These are phyloP conservation scores for Illadopsis cleaveri DNA, from an alignment of 2,113 vertebrate species.

Conservation along the genomic window DNA sequence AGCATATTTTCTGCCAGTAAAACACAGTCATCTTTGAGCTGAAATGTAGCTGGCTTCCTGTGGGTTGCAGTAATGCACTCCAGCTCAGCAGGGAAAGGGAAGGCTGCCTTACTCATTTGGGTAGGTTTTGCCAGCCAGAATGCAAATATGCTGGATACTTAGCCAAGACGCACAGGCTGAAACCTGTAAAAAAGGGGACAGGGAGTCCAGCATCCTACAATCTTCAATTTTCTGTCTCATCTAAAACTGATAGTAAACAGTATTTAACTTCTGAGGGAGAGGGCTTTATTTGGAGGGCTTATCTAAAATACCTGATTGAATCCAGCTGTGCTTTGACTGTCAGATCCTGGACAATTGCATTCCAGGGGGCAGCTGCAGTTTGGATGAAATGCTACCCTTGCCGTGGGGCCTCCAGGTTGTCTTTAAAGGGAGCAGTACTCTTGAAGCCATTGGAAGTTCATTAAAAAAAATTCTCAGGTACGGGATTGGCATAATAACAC, in stretches of 20 bases:
- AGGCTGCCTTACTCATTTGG: background rate
- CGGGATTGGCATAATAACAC: background rate
- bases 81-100: background rate
- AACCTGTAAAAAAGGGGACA: background rate
- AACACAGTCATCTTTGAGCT: background rate
- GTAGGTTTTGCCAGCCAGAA: background rate
- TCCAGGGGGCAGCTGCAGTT: fast-evolving
- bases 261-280: background rate
- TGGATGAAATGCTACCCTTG: background rate
- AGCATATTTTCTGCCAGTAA: background rate
- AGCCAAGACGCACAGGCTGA: background rate
- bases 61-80: background rate
- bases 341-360: background rate
- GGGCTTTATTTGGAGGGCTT: background rate
- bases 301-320: background rate
- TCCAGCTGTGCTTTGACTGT: background rate
- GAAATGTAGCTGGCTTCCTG: background rate
- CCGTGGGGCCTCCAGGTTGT: background rate
- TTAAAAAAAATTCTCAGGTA: background rate
- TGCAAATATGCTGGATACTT: background rate
- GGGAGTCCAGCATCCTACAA: background rate
- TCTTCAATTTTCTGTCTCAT: background rate
- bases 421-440: background rate
- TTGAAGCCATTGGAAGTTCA: background rate
- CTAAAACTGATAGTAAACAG: background rate